Evolutionary conservation across 2,888 invertebrate genomes (phyloP), one percentile per base, ranked within the genome.

Genomic region (Cactoblastis cactorum): DNA sequence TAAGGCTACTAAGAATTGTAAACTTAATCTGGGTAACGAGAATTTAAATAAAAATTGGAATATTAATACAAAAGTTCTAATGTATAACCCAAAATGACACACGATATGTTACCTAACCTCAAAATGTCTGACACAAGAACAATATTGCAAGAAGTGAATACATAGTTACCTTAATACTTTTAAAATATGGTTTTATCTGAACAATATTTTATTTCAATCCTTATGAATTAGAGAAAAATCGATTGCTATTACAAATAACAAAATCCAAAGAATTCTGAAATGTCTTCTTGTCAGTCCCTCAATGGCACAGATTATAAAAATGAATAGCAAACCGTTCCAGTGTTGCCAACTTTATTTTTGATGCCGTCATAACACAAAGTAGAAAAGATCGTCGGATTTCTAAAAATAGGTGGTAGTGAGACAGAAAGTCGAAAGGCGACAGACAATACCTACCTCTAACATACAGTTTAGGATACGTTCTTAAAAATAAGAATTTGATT

Each of bases 41-140:
- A n/a, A 38, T 15, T 18, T 11, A 9, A 17, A 14, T 28, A 2
- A 43, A 43, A 11, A 24, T 11, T 4, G 24, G 6, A 5, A 9
- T 15, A 28, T 11, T 28, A 9, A 12, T 3, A 32, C 11, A 15
- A 8, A 2, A 17, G 15, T 15, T 14, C 34, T 46, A 43, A 53
- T 57, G 51, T 39, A 19, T 15, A 45, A 32, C 41, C 45, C 39
- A 53, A 53, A 56, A 56, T 39, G n/a, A n/a, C 37, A 48, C 74
- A 72, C 69, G 73, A 68, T 74, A 69, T 69, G 67, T 65, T 71
- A 76, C 50, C 76, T 83, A 83, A 83, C 83, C 83, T 83, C 74
- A 80, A 83, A 81, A 33, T 11, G 34, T 8, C 32, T 19, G 12
- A 33, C 28, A 28, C 18, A 34, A 6, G 3, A n/a, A 46, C 6